Conservation (phyloP, 2,888 invertebrate species). For the Brassicogethes aeneus region DNA sequence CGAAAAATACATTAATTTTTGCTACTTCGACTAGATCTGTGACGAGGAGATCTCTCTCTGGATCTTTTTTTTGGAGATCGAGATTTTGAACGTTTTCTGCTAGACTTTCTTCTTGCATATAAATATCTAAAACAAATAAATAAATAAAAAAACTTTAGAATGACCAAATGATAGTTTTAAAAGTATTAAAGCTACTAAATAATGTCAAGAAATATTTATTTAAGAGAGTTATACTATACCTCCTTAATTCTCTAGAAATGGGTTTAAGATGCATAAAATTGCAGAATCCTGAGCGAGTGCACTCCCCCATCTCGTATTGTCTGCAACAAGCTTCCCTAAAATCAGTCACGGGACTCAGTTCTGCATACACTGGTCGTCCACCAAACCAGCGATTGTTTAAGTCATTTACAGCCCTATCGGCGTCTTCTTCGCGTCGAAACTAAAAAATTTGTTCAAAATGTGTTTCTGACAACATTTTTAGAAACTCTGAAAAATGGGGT, state of each 20-base stretch:
- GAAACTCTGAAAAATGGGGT: too few relatives aligned
- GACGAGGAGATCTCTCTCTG: constrained; percentile 34
- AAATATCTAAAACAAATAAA: constrained; percentile 47
- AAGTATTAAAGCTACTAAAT: not conserved
- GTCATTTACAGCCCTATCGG: constrained; percentile 94
- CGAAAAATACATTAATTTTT: constrained; percentile 35
- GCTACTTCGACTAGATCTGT: constrained; percentile 42
- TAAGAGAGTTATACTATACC: constrained; percentile 42
- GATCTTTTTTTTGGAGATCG: constrained; percentile 47
- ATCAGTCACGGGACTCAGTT: constrained; percentile 97
- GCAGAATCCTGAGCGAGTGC: constrained; percentile 97
- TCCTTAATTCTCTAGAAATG: constrained; percentile 86
- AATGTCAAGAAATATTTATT: not conserved
- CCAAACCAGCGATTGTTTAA: constrained; percentile 99
- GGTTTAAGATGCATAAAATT: constrained; percentile 99
- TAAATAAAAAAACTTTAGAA: constrained; percentile 3
- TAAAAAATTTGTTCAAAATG: constrained; percentile 29
- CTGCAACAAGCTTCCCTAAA: constrained; percentile 99
- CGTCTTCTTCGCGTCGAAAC: constrained; percentile 96
- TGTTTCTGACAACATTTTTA: too few relatives aligned
- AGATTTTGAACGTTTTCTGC: constrained; percentile 48
- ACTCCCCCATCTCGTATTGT: constrained; percentile 99
- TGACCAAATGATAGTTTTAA: constrained; percentile 3
- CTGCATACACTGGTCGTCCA: constrained; percentile 95
- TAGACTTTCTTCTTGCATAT: constrained; percentile 60